Base-by-base conservation (phyloP, 2,888 invertebrate genomes). In the Pedicia rivosa region DNA sequence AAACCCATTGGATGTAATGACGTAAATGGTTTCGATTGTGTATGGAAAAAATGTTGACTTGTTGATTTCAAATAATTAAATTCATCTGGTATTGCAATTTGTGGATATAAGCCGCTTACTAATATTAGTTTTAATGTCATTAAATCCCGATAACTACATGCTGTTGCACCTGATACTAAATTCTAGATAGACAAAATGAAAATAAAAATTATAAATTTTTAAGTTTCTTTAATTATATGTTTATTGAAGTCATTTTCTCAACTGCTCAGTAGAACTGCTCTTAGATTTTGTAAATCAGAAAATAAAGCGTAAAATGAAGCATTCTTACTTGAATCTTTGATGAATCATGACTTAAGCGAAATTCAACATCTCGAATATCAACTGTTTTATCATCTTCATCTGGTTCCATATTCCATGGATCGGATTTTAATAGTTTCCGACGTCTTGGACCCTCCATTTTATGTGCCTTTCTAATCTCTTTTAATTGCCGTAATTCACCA, bases 71-170 rank as follows among this genome's bases (percentile, higher is more conserved):
- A 87, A 48, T 82, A 78, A 59, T 97, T 97, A 49, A 83, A 84
- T 49, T 90, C 87, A 57, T 98, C 97, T 2, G 88, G 78, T n/a
- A 91, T 74, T 0, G 94, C 88, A 39, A 92, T 72, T 64, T 97
- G 92, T 0, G 97, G 97, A 58, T 95, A 97, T 36, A 98, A 66
- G 0, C 95, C 94, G 59, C 88, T 80, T 46, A 86, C 82, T 14
- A 98, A 62, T 39, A 97, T 84, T 28, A 86, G 59, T 55, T 83
- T 84, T 12, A 82, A 53, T 57, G 81, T 66, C 40, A 71, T 66
- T 12, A 82, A 55, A 51, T 82, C 80, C 47, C 72, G 71, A 48
- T 72, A 70, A 43, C 70, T 74, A 25, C 69, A 69, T 0, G 75
- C 68, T 29, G 70, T 70, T 2, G 75, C 67, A 25, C 76, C 74